Evolutionary conservation across 2,888 invertebrate genomes (phyloP), one percentile per base, ranked within the genome.

Genomic region (Callinectes sapidus): DNA sequence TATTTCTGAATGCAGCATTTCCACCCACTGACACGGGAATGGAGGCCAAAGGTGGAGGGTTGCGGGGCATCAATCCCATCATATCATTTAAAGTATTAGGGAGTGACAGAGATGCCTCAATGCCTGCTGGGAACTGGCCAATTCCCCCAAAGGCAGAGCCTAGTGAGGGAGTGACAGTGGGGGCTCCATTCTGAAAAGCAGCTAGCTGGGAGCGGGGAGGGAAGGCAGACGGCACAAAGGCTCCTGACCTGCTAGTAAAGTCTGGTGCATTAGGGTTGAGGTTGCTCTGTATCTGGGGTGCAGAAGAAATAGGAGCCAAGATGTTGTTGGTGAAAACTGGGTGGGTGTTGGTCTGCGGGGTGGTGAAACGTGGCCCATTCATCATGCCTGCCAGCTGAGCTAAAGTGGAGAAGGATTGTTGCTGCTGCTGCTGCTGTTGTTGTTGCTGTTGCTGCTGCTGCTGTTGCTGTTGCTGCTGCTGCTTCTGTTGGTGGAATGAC

Each of bases 251-350:
- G 94, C 97, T 96, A 0, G 97, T 97, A 95, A 98, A 98, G 95
- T 97, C 97, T 0, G 98, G 97, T 6, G 98, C 98, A 95, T 98
- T 97, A 0, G 98, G 97, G 96, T 98, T 98, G 81, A 98, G 96
- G 92, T 97, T 97, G 81, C 94, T 94, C 81, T 94, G 94, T 61
- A 94, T 94, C 81, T 94, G 94, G n/a, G 94, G 94, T n/a, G 94
- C 90, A 39, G 94, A 93, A 87, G 94, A 94, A n/a, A 94, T 94
- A 14, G 94, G 94, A 66, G 93, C 92, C 55, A 93, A 18, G n/a
- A 94, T 93, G 89, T 94, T 94, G 87, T 92, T 93, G 35, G 93
- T 92, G 71, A 94, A 94, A 39, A 94, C 94, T 39, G 93, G 93
- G 61, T 94, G 94, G 10, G 94, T 91, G 39, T 94, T 94, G 35